phyloP scores from a whole-genome alignment of 2,888 invertebrate species.

The Nemoura dubitans region DNA sequence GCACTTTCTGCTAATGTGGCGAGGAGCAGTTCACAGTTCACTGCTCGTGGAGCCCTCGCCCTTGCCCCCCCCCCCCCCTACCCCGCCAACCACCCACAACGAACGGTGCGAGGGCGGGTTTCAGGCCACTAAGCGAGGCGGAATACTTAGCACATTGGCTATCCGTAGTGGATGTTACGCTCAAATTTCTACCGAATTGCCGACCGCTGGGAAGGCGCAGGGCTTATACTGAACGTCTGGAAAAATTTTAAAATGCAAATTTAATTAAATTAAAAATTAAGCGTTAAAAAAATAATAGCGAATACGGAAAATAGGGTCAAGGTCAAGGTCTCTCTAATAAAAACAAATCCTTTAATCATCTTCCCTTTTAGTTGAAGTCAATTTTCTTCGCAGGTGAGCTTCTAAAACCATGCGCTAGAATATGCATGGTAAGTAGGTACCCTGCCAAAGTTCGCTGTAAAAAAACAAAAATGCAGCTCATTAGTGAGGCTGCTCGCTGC shows the following conservation, averaged over 20 bases:
- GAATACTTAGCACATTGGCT: background rate
- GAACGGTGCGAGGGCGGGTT: background rate
- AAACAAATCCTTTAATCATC: background rate
- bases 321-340: background rate
- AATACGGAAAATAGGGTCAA: background rate
- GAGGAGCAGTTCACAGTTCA: background rate
- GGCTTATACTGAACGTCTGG: background rate
- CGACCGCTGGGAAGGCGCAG: background rate
- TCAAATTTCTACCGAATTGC: background rate
- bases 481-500: background rate
- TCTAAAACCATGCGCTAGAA: background rate
- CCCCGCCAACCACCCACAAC: too few species aligned
- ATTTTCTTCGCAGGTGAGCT: background rate
- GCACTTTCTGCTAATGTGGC: slow-evolving; percentile 5
- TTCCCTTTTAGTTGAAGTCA: background rate
- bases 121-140: background rate
- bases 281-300: too few species aligned
- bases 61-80: too few species aligned
- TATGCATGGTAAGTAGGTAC: background rate
- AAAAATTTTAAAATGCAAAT: too few species aligned
- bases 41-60: too few species aligned
- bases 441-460: background rate
- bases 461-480: background rate
- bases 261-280: too few species aligned
- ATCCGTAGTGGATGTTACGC: background rate